Percentiles rank a stretch among this genome's conserved stretches.
phyloP scores from a whole-genome alignment of 1,140 invertebrate genomes.

The Danaus plexippus region DNA sequence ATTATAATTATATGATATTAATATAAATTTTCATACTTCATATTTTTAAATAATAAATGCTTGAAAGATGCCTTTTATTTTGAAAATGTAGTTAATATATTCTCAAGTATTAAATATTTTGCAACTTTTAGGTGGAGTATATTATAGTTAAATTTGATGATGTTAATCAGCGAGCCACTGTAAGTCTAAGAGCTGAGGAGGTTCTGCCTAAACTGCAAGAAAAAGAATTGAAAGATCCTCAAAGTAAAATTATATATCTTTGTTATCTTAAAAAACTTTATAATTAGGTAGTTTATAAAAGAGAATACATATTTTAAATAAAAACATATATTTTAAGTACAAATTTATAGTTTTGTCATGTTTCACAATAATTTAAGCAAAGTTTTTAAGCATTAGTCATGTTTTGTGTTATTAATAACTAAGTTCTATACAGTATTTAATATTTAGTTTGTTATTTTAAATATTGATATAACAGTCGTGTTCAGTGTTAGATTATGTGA shows the following conservation, averaged over 20 bases:
- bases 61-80: too few relatives aligned
- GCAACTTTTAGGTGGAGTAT: slow-evolving; percentile 85
- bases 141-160: slow-evolving; percentile 97
- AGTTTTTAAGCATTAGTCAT: too few relatives aligned
- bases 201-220: slow-evolving; percentile 86
- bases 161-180: slow-evolving; percentile 84
- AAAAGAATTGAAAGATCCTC: slow-evolving; percentile 84
- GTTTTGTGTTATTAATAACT: too few relatives aligned
- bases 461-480: too few relatives aligned
- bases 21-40: slow-evolving; percentile 8
- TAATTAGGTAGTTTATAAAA: too few relatives aligned
- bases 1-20: slow-evolving; percentile 1
- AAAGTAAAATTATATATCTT: slow-evolving; percentile 65
- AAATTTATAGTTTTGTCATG: too few relatives aligned
- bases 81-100: neutral
- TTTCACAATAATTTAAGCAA: too few relatives aligned
- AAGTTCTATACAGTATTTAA: too few relatives aligned
- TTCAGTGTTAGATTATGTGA: too few relatives aligned
- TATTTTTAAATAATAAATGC: neutral
- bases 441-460: too few relatives aligned
- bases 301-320: too few relatives aligned
- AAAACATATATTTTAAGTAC: too few relatives aligned
- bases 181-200: slow-evolving; percentile 86
- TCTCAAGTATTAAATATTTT: slow-evolving; percentile 12
- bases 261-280: neutral